phyloP scores from a whole-genome alignment of 2,797 vertebrate species.

The Otus scops region DNA sequence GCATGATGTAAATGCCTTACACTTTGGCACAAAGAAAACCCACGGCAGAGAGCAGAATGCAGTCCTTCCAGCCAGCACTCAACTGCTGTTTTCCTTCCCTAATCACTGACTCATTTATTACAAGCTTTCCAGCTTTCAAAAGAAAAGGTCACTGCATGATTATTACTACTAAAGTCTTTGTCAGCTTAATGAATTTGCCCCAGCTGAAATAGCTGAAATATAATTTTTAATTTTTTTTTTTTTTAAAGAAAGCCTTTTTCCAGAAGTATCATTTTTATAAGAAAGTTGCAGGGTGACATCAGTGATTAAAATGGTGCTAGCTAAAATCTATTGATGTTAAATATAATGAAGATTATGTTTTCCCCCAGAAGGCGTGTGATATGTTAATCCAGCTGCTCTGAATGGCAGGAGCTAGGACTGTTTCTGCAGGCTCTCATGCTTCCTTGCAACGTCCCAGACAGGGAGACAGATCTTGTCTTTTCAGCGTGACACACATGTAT shows the following conservation, averaged over 20 bases:
- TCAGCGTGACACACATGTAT: neutral
- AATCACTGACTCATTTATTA: neutral
- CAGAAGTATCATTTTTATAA: neutral
- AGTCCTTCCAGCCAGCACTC: neutral
- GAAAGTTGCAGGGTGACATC: neutral
- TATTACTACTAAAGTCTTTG: neutral
- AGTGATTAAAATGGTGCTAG: neutral
- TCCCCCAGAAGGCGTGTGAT: neutral
- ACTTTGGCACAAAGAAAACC: neutral
- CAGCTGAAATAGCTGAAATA: neutral
- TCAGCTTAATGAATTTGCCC: neutral
- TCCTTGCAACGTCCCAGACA: neutral
- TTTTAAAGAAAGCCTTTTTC: neutral
- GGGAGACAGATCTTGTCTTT: neutral
- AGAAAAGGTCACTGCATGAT: constrained; percentile 27
- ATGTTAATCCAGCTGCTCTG: neutral
- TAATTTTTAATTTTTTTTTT: neutral
- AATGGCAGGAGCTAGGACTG: neutral
- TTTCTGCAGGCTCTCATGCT: neutral
- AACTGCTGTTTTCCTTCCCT: neutral
- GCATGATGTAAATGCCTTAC: neutral
- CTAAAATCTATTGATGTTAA: neutral
- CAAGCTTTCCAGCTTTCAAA: constrained; percentile 8
- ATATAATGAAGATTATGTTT: neutral
- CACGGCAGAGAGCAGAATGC: neutral